Conservation (phyloP, 1,140 invertebrate species). For the Monochamus saltuarius region DNA sequence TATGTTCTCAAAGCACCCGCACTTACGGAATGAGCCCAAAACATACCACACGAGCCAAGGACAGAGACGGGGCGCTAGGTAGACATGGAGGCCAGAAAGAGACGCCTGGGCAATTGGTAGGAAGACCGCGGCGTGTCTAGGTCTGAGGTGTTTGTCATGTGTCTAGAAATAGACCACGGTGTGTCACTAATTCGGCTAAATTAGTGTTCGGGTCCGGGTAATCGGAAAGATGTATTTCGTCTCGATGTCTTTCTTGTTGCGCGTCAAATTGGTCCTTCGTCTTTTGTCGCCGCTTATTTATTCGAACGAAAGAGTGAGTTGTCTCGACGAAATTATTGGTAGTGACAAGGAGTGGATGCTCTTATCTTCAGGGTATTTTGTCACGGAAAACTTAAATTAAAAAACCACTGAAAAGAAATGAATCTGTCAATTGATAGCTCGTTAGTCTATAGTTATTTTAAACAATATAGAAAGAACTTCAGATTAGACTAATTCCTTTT, state of each 20-base stretch:
- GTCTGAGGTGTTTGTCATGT: conserved; percentile 37
- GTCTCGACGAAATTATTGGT: too few species aligned
- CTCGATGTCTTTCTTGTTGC: not conserved
- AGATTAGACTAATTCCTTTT: too few species aligned
- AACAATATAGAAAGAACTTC: too few species aligned
- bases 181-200: conserved; percentile 34
- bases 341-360: too few species aligned
- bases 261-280: too few species aligned
- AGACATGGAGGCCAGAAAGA: not conserved
- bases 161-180: conserved; percentile 31
- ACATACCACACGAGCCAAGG: not conserved
- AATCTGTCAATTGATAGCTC: too few species aligned
- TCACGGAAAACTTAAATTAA: too few species aligned
- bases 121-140: conserved; percentile 7
- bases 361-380: too few species aligned
- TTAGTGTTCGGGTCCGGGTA: conserved; percentile 26
- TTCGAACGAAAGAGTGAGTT: too few species aligned
- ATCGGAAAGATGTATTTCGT: conserved; percentile 19
- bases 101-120: not conserved
- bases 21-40: conserved; percentile 11
- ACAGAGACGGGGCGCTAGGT: not conserved
- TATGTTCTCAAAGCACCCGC: conserved; percentile 30
- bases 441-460: too few species aligned
- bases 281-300: too few species aligned
- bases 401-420: too few species aligned